Base-by-base conservation (phyloP, 2,113 vertebrate species). In the sheep (Ovis aries) region DNA sequence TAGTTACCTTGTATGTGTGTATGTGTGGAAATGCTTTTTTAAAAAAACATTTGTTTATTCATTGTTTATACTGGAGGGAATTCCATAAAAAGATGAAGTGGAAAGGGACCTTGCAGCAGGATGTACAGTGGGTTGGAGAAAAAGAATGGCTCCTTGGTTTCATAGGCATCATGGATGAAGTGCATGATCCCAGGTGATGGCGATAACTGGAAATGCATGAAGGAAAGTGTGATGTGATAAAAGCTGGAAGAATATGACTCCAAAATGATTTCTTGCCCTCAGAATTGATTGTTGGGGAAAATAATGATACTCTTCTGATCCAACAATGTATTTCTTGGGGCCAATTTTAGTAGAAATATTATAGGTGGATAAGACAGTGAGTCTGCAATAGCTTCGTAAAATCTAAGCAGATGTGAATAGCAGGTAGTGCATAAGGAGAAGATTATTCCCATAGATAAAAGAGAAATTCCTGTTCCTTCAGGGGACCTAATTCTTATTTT, bases 41-140 rank as follows among this genome's bases (percentile, higher is more conserved):
- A 45, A 0, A 13, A 23, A 82, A n/a, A 53, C 19, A 48, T 45
- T 60, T 60, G 31, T 74, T 59, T 11, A 27, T 43, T 84, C 43
- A 27, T 16, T 19, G 53, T 60, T 50, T 81, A 60, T 85, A 36
- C 6, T 85, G 29, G 6, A 78, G 11, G 7, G 21, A 4, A 85
- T 89, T 55, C 52, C 74, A 16, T n/a, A 15, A 40, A 45, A 81
- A 33, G 19, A 57, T 64, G 7, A 1, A 48, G 6, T 40, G 94
- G 21, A 77, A n/a, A 53, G 16, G 53, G 1, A 9, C 21, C 29
- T 83, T 55, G 14, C 8, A 71, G 7, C 8, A 29, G 5, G 16
- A 15, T 27, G 4, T 8, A 40, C 57, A 45, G 40, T 13, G 21
- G 31, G 8, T 11, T 1, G 2, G 17, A 8, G 3, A 0, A 33